Evolutionary conservation across 2,113 vertebrate genomes (phyloP).

Genomic region (Sander vitreus): DNA sequence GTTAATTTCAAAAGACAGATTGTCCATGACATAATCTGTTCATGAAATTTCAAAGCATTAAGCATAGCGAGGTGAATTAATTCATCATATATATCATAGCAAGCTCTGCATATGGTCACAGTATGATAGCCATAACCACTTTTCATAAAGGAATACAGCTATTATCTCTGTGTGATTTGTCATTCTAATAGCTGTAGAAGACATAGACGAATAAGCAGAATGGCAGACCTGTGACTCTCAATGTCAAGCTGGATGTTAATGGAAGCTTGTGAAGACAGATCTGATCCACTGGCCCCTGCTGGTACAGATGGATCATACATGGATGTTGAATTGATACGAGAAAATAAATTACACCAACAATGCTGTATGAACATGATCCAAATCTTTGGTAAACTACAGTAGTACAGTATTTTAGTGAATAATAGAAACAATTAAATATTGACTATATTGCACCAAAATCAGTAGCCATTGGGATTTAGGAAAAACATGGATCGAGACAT

Average conservation of each 20-base stretch:
- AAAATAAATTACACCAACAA: not conserved
- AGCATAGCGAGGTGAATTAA: slow-evolving; percentile 14
- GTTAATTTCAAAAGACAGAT: slow-evolving; percentile 40
- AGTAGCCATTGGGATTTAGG: not conserved
- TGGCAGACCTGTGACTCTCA: slow-evolving; percentile 38
- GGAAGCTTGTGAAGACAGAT: slow-evolving; percentile 42
- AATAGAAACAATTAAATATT: not conserved
- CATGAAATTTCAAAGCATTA: slow-evolving; percentile 43
- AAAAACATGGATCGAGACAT: not conserved
- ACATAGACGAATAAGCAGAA: slow-evolving; percentile 53
- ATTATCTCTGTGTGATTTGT: slow-evolving; percentile 63
- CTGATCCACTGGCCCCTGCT: slow-evolving; percentile 23
- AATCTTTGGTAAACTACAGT: not conserved
- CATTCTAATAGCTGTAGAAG: slow-evolving; percentile 56
- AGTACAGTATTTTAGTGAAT: not conserved
- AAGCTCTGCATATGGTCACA: slow-evolving; percentile 46
- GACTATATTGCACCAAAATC: not conserved
- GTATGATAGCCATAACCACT: slow-evolving; percentile 45
- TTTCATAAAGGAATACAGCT: slow-evolving; percentile 34
- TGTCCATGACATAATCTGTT: slow-evolving; percentile 45
- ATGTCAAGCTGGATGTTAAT: slow-evolving; percentile 59
- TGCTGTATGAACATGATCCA: not conserved
- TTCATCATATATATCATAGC: slow-evolving; percentile 40
- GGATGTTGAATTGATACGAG: slow-evolving; percentile 7
- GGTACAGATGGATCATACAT: slow-evolving; percentile 33